Percentiles rank a stretch among this genome's conserved stretches.
phyloP scores from a whole-genome alignment of 2,113 vertebrate genomes.

The Oceanodroma tethys region DNA sequence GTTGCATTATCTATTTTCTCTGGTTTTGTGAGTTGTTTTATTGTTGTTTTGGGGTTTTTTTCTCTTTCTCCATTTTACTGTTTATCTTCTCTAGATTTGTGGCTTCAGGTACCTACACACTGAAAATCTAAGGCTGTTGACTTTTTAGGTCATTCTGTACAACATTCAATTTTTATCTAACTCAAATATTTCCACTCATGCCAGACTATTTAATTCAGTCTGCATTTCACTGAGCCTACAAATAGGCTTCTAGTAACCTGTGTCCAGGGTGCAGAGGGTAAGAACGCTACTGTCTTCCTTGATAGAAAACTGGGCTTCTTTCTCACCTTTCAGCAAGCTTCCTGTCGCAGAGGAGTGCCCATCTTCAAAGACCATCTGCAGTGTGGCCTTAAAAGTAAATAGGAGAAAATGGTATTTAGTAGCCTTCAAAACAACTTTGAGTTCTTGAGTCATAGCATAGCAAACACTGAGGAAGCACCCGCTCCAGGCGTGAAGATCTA shows the following conservation, averaged over 20 bases:
- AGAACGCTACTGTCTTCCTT: not conserved
- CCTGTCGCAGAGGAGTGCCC: not conserved
- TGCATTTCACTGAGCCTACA: not conserved
- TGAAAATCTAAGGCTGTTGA: not conserved
- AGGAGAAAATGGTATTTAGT: not conserved
- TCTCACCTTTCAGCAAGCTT: not conserved
- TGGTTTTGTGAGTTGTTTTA: not conserved
- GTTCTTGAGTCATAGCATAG: not conserved
- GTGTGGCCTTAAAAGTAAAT: not conserved
- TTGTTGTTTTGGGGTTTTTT: not conserved
- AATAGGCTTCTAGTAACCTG: not conserved
- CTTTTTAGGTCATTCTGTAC: not conserved
- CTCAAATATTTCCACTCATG: not conserved
- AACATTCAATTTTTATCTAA: not conserved
- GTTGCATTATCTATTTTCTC: not conserved
- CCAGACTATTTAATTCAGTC: not conserved
- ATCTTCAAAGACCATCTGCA: not conserved
- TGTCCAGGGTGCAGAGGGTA: not conserved
- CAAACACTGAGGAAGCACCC: not conserved
- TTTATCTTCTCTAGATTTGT: not conserved
- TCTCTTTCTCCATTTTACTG: not conserved
- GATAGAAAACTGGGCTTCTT: not conserved
- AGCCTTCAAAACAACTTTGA: not conserved
- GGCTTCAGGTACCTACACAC: not conserved
- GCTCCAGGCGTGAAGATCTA: not conserved